Base-by-base conservation (phyloP, 1,140 invertebrate species). In the Papilio helenus region DNA sequence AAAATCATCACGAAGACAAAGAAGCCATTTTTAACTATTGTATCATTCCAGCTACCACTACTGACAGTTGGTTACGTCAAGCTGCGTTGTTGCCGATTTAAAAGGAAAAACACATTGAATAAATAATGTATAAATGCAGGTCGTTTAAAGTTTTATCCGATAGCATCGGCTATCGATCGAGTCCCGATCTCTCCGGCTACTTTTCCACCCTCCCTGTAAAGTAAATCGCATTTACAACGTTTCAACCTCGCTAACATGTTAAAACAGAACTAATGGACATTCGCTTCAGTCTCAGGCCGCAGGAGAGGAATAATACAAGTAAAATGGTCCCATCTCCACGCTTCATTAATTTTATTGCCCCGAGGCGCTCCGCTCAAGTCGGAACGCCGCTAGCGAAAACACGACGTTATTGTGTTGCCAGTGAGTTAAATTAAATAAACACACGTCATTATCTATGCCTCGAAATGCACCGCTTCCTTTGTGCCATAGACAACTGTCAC, bases 231-330 rank as follows among this genome's bases (percentile, higher is more conserved):
- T 94, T 94, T 94, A 92, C 92, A 92, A 93, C 91, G 91, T 93
- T 93, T 94, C 93, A 94, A 93, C 92, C 88, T 93, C 92, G 92
- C 92, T 94, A 94, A 94, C 93, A 94, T 93, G 93, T 94, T 94
- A 94, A 94, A 94, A 94, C 92, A 94, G 93, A 94, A 94, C 93
- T 94, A 94, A 94, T 94, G 93, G 93, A 94, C 93, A 94, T 94
- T 94, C 93, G 93, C 89, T 94, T 88, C 92, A 93, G 93, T 93
- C 92, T 90, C 87, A 93, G 92, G 89, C 92, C 91, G 89, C 93
- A 94, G 87, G 93, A 94, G 93, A 94, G 91, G 93, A 94, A 94
- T 94, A 94, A 94, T 94, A 93, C 91, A 92, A 93, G 92, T 94
- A 94, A 94, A 94, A 94, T 94, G 92, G 92, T 94, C 93, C 93